Evolutionary conservation across 2,113 vertebrate genomes (phyloP).

Genomic region (Neofelis nebulosa): DNA sequence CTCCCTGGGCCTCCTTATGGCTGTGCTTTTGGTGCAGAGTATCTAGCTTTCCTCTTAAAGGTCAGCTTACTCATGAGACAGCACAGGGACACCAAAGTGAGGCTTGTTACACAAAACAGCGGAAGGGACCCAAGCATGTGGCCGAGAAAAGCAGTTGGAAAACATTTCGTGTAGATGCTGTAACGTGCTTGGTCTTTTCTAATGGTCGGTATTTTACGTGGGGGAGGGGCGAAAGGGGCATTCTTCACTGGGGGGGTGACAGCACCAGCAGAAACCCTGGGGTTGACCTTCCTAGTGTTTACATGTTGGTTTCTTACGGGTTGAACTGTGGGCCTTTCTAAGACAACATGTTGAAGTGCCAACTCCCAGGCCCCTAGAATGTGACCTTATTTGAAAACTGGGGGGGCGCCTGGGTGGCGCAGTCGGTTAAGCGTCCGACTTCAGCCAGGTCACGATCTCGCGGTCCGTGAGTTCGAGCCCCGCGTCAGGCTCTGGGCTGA

Average conservation of each 20-base stretch:
- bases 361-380: not conserved
- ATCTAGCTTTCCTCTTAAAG: not conserved
- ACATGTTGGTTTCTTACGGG: not conserved
- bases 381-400: not conserved
- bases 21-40: not conserved
- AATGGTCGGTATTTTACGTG: rapidly evolving
- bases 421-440: no score
- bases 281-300: no score
- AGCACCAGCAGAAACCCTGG: rapidly evolving
- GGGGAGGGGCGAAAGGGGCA: rapidly evolving
- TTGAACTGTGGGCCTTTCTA: not conserved
- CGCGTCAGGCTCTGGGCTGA: no score
- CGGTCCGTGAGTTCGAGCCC: no score
- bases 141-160: rapidly evolving
- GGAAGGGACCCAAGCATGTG: rapidly evolving
- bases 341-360: rapidly evolving
- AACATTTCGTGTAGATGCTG: rapidly evolving
- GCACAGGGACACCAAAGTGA: not conserved
- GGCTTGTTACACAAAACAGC: not conserved
- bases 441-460: no score
- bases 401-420: no score
- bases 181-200: not conserved
- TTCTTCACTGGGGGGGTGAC: rapidly evolving
- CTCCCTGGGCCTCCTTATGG: rapidly evolving
- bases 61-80: rapidly evolving